Evolutionary conservation across 2,888 invertebrate species (phyloP).

Genomic region (Chloroclystis v-ata): DNA sequence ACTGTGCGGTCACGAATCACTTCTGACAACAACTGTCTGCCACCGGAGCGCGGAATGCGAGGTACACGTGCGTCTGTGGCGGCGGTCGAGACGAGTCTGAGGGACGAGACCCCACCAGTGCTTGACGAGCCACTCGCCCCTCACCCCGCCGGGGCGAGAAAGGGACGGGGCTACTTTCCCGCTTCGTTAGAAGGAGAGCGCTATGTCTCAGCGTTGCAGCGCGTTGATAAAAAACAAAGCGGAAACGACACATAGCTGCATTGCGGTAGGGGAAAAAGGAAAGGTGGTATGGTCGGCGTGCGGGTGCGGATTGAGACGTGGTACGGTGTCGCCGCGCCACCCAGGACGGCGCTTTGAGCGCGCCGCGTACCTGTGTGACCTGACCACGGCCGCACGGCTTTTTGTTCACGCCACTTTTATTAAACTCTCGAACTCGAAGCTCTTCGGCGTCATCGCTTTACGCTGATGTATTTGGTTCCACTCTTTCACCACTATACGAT

Average conservation of each 20-base stretch:
- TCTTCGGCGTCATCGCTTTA: conserved; percentile 59
- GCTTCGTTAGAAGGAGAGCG: conserved; percentile 60
- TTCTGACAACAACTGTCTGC: conserved; percentile 59
- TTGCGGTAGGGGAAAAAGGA: conserved; percentile 77
- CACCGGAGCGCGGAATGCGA: conserved; percentile 50
- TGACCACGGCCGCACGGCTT: conserved; percentile 51
- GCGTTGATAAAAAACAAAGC: conserved; percentile 74
- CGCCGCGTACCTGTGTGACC: conserved; percentile 56
- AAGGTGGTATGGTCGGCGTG: conserved; percentile 72
- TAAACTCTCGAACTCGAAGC: conserved; percentile 64
- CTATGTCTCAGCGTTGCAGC: conserved; percentile 74
- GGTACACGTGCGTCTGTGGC: conserved; percentile 53
- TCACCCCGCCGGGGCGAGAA: conserved; percentile 51
- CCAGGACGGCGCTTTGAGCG: conserved; percentile 74
- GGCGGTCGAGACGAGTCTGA: conserved; percentile 69
- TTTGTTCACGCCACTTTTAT: conserved; percentile 74
- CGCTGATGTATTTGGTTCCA: conserved; percentile 69
- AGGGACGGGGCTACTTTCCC: conserved; percentile 52
- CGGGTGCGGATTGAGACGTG: conserved; percentile 78
- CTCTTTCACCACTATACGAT: conserved; percentile 62
- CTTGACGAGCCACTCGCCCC: conserved; percentile 44
- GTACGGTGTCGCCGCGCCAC: conserved; percentile 77
- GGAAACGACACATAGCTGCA: conserved; percentile 77
- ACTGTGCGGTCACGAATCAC: conserved; percentile 62
- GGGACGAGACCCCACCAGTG: conserved; percentile 65